These are phyloP conservation scores for Micoletzkya japonica DNA, from an alignment of 2,888 invertebrate genomes.

Conservation along the genomic window DNA sequence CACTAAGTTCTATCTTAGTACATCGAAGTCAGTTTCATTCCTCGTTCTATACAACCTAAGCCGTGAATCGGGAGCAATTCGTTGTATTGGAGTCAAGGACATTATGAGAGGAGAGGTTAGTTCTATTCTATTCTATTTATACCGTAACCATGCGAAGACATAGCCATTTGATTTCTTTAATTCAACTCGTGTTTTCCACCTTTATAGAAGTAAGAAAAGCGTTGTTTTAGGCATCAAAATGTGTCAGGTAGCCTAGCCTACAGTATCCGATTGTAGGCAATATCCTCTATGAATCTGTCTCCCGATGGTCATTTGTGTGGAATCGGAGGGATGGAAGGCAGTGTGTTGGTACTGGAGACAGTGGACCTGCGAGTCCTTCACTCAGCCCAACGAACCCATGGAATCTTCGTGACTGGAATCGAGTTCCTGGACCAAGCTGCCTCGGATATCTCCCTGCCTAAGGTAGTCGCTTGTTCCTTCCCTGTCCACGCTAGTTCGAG, in stretches of 20 bases:
- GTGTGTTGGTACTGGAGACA: constrained; percentile 29
- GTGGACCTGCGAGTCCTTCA: constrained; percentile 40
- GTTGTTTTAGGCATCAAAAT: not conserved
- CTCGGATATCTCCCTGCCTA: constrained; percentile 29
- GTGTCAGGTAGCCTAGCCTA: not conserved
- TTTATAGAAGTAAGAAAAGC: too few relatives aligned
- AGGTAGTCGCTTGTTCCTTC: constrained; percentile 8
- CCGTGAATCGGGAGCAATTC: constrained; percentile 33
- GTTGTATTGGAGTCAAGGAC: constrained; percentile 34
- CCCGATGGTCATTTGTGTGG: constrained; percentile 90
- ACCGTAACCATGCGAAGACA: not conserved
- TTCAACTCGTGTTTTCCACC: too few relatives aligned
- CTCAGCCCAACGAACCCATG: constrained; percentile 58
- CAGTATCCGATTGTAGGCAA: constrained; percentile 43
- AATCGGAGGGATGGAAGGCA: constrained; percentile 68
- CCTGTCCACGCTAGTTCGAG: too few relatives aligned
- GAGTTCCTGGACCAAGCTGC: constrained; percentile 75
- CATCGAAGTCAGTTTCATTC: constrained; percentile 45
- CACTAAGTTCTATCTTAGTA: constrained; percentile 25
- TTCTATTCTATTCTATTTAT: not conserved
- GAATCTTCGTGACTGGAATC: constrained; percentile 94
- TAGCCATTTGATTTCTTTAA: not conserved
- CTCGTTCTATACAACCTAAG: constrained; percentile 49
- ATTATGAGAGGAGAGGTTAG: constrained; percentile 36
- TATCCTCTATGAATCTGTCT: constrained; percentile 61